These are phyloP conservation scores for Tetragonisca angustula DNA, from an alignment of 2,888 invertebrate species.

Conservation along the genomic window DNA sequence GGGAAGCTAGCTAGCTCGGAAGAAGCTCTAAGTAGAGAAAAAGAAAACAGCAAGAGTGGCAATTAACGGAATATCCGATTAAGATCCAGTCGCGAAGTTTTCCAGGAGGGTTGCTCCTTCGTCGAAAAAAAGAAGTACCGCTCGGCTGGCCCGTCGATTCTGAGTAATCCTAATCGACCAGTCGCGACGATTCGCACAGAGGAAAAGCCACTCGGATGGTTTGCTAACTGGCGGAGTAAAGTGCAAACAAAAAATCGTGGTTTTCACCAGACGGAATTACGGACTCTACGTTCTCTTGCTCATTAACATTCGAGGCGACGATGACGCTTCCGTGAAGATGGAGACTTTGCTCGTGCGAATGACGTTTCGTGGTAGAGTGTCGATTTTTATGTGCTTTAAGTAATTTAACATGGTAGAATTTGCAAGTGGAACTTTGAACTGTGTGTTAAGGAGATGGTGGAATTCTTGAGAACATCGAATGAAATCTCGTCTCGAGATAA, in stretches of 20 bases:
- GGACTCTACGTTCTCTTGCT: conserved; percentile 2
- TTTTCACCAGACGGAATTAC: conserved; percentile 17
- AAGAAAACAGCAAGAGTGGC: neutral
- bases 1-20: neutral
- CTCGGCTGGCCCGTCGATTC: conserved; percentile 20
- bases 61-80: conserved; percentile 41
- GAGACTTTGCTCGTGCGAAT: neutral
- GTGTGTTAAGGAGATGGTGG: neutral
- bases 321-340: neutral
- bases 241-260: conserved; percentile 22
- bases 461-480: neutral
- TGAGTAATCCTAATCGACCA: conserved; percentile 31
- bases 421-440: neutral
- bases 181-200: conserved; percentile 10
- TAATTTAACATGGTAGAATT: neutral
- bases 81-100: conserved; percentile 13
- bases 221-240: neutral
- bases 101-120: neutral
- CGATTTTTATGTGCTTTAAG: neutral
- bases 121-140: conserved; percentile 23
- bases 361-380: neutral
- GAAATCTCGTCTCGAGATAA: neutral
- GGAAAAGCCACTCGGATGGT: conserved; percentile 5
- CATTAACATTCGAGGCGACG: conserved; percentile 29
- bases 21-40: neutral